Evolutionary conservation across 2,888 invertebrate genomes (phyloP), one percentile per base, ranked within the genome.

Genomic region (Resseliella maxima): DNA sequence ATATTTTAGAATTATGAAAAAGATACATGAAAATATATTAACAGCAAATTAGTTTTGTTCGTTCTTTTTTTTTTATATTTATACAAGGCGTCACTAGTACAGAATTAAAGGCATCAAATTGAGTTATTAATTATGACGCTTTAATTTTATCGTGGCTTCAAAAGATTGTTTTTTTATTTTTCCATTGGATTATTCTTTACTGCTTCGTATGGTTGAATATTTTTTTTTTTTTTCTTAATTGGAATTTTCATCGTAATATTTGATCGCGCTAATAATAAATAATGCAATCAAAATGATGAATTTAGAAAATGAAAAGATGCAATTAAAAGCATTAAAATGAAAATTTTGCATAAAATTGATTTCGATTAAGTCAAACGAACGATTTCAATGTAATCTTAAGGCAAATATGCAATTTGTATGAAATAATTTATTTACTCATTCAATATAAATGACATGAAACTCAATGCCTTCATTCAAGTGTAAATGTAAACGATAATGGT

Each of bases 111-210:
- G 59, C 59, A 59, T 27, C 5, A 27, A 59, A 8, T 27, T 24
- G 5, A 59, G 24, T 59, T 59, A 59, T 59, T 59, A 59, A 59
- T 59, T 59, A 59, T 24, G 59, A 59, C 59, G 59, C 18, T 59
- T 59, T 59, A 27, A 59, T 50, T 50, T 50, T 18, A 50, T 50
- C 21, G 12, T 50, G 41, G 12, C 12, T 5, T 41, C 12, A 41
- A 41, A 41, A 41, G 41, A 41, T 41, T 41, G 41, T 41, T 12
- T 41, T 41, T 41, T 41, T 41, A 12, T 12, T n/a, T n/a, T n/a
- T n/a, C n/a, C n/a, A n/a, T n/a, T n/a, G n/a, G n/a, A n/a, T n/a
- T n/a, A n/a, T n/a, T n/a, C n/a, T n/a, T n/a, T n/a, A n/a, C n/a
- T n/a, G n/a, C n/a, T n/a, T n/a, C n/a, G n/a, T n/a, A n/a, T n/a